Evolutionary conservation across 2,113 vertebrate species (phyloP).

Genomic region (Phaethon lepturus): DNA sequence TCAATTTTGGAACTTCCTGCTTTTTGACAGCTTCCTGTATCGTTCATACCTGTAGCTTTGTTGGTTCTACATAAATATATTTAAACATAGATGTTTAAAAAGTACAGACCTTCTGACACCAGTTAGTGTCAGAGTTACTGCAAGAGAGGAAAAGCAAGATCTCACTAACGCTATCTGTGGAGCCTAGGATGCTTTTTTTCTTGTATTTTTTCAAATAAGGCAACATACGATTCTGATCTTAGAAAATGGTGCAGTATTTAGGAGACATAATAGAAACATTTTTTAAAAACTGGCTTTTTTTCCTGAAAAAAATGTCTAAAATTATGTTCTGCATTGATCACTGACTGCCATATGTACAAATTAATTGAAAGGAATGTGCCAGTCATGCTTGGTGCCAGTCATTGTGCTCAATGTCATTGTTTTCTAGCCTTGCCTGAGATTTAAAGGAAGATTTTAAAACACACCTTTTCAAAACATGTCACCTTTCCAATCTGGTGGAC

Average conservation of each 20-base stretch:
- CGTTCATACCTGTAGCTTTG: neutral
- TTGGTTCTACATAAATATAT: neutral
- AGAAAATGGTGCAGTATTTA: neutral
- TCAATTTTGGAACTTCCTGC: neutral
- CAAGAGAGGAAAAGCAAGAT: neutral
- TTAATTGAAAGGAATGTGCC: neutral
- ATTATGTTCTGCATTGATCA: neutral
- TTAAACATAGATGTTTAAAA: neutral
- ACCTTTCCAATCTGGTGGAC: neutral
- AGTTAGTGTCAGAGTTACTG: rapidly evolving
- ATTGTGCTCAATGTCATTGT: neutral
- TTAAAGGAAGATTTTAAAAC: neutral
- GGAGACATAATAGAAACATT: neutral
- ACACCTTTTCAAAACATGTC: neutral
- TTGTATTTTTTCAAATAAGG: neutral
- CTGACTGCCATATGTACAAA: neutral
- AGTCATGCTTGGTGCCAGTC: neutral
- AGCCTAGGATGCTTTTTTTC: neutral
- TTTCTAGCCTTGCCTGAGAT: neutral
- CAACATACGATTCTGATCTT: neutral
- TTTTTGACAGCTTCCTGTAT: neutral
- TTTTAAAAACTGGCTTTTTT: neutral
- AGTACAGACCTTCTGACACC: neutral
- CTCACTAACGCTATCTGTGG: neutral
- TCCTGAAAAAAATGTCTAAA: neutral